Evolutionary conservation across 2,113 vertebrate species (phyloP), one percentile per base, ranked within the genome.

Genomic region (Gnathonemus echidnorhynchus): DNA sequence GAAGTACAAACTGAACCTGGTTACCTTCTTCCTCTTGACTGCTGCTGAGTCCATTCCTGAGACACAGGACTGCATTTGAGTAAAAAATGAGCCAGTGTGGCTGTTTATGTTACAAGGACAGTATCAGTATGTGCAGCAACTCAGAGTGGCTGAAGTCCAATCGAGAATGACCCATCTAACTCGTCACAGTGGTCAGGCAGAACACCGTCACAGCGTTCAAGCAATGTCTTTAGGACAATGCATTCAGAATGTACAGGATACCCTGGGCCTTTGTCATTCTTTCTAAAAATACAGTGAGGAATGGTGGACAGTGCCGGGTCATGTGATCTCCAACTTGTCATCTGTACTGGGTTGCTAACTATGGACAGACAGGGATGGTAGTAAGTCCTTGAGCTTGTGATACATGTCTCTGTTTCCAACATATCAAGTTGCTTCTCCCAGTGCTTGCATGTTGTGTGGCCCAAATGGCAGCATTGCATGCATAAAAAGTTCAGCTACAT

Each of bases 271-370:
- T 17, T 87, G 86, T 87, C 49, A 56, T 53, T 13, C 48, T 87
- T 53, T 53, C 27, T 87, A 87, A 87, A 87, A 53, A 56, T 87
- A 87, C 31, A 53, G 48, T 50, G 84, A 86, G 42, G 15, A 53
- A 53, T 48, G 31, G 50, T 53, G 31, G n/a, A 52, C 35, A 52
- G 31, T 6, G 13, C 48, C 1, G 31, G 49, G 86, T 53, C 50
- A 56, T 87, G 86, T 87, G 86, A 87, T 17, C 50, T 56, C n/a
- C 2, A 49, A 11, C 86, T 52, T 52, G 27, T 53, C 46, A 53
- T 87, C 24, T 27, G 24, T 31, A n/a, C n/a, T 35, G 31, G 86
- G 50, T 11, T 15, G 27, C 50, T 21, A 53, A 53, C 86, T 35
- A 35, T 87, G 31, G 86, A 31, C 86, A 87, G 31, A 53, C 27